Percentiles rank a stretch among this genome's conserved stretches.
Conservation (phyloP, 1,140 invertebrate species). For the Megalopta genalis region DNA sequence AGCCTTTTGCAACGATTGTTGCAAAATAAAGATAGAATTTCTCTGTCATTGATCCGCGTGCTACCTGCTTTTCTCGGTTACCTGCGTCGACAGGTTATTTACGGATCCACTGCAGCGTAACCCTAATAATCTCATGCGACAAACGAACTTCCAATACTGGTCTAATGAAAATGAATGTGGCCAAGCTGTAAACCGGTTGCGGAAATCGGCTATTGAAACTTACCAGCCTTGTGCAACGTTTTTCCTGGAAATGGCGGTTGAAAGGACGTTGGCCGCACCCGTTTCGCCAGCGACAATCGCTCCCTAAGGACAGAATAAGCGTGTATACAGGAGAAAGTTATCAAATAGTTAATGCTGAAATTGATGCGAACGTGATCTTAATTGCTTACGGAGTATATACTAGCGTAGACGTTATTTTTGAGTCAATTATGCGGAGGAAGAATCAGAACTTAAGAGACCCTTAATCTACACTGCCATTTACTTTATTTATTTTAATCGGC, state of each 20-base stretch:
- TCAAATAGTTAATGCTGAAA: too few relatives aligned
- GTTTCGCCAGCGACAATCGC: neutral
- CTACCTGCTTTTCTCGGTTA: constrained; percentile 16
- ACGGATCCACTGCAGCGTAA: neutral
- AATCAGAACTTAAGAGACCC: too few relatives aligned
- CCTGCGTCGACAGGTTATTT: constrained; percentile 24
- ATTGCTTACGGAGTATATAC: too few relatives aligned
- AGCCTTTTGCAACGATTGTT: constrained; percentile 1
- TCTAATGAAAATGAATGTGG: constrained; percentile 29
- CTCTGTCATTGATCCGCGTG: neutral
- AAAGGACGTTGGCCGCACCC: neutral
- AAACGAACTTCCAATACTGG: constrained; percentile 22
- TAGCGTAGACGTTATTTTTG: too few relatives aligned
- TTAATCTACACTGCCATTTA: too few relatives aligned
- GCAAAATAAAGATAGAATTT: constrained; percentile 7
- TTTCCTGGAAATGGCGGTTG: neutral
- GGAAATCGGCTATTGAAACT: constrained; percentile 19
- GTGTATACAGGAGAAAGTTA: too few relatives aligned
- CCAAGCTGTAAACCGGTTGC: constrained; percentile 12
- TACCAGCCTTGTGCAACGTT: neutral
- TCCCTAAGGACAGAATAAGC: neutral
- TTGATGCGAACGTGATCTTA: too few relatives aligned
- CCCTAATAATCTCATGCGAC: constrained; percentile 25
- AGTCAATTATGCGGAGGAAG: too few relatives aligned
- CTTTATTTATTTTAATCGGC: too few relatives aligned